phyloP scores from a whole-genome alignment of 2,888 invertebrate species.

The Synergus gifuensis region DNA sequence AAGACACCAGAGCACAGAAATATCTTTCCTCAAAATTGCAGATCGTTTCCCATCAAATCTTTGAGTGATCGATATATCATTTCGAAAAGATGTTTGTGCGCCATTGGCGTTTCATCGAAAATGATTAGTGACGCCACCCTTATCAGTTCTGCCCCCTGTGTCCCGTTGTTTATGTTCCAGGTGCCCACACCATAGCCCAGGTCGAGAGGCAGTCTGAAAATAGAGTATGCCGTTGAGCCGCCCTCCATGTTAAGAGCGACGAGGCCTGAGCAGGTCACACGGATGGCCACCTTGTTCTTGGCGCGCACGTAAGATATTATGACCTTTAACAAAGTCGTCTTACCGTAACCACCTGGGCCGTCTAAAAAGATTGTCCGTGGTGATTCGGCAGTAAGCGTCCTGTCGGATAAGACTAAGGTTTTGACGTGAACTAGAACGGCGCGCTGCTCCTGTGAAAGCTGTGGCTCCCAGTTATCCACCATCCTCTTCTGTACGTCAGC shows the following conservation, averaged over 20 bases:
- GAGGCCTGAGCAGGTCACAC: conserved; percentile 76
- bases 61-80: conserved; percentile 66
- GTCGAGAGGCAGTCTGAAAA: conserved; percentile 72
- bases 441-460: too few relatives aligned
- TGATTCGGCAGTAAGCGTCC: too few relatives aligned
- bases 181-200: conserved; percentile 61
- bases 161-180: conserved; percentile 67
- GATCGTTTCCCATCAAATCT: conserved; percentile 54
- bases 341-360: conserved; percentile 73
- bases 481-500: too few relatives aligned
- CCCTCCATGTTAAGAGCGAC: conserved; percentile 75
- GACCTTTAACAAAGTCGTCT: conserved; percentile 73
- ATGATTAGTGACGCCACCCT: conserved; percentile 67
- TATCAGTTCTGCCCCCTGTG: conserved; percentile 64
- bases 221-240: conserved; percentile 73
- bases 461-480: too few relatives aligned
- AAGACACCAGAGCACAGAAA: conserved; percentile 64
- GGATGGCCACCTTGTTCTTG: conserved; percentile 65
- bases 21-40: conserved; percentile 55
- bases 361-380: conserved; percentile 40
- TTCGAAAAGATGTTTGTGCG: conserved; percentile 69
- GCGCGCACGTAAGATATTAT: conserved; percentile 69
- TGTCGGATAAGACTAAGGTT: too few relatives aligned
- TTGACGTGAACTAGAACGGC: too few relatives aligned
- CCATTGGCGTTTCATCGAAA: conserved; percentile 76